A percentile compares a stretch with the other conserved stretches of the same genome.
Conservation (phyloP, 35 echinoderm and acorn worm genomes). For the Apostichopus parvimensis region DNA sequence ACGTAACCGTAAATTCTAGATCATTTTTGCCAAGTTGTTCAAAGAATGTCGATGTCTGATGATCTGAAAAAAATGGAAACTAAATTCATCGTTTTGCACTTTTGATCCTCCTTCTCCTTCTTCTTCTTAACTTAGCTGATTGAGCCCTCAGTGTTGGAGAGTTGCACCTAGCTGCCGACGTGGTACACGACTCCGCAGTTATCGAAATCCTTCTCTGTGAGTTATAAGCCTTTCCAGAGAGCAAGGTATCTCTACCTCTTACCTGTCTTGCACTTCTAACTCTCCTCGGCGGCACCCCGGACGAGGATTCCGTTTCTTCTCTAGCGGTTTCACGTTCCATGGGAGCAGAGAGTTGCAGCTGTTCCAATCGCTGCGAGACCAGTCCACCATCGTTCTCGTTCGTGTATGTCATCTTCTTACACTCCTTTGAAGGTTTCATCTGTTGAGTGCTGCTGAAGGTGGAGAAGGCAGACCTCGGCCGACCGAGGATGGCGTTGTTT, state of each 20-base stretch:
- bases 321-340: conserved; percentile 9
- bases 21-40: too few species aligned
- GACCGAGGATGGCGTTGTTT: conserved; percentile 81
- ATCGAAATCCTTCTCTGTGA: conserved; percentile 82
- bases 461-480: conserved; percentile 88
- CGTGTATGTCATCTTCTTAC: conserved; percentile 56
- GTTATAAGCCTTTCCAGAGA: conserved; percentile 82
- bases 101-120: conserved; percentile 4
- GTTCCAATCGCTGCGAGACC: conserved; percentile 59
- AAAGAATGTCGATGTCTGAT: too few species aligned
- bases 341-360: conserved; percentile 59
- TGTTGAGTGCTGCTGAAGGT: conserved; percentile 85
- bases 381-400: conserved; percentile 43
- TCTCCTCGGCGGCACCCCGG: conserved; percentile 49
- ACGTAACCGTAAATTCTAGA: too few species aligned
- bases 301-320: not conserved
- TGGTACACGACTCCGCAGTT: conserved; percentile 72
- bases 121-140: conserved; percentile 53
- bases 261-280: conserved; percentile 23
- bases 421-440: conserved; percentile 43
- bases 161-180: conserved; percentile 73
- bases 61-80: too few species aligned
- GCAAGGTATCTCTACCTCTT: conserved; percentile 69
- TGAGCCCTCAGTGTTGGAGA: conserved; percentile 41
- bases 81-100: conserved; percentile 35